phyloP scores from a whole-genome alignment of 2,113 vertebrate genomes.

The Rhinopomastus cyanomelas region DNA sequence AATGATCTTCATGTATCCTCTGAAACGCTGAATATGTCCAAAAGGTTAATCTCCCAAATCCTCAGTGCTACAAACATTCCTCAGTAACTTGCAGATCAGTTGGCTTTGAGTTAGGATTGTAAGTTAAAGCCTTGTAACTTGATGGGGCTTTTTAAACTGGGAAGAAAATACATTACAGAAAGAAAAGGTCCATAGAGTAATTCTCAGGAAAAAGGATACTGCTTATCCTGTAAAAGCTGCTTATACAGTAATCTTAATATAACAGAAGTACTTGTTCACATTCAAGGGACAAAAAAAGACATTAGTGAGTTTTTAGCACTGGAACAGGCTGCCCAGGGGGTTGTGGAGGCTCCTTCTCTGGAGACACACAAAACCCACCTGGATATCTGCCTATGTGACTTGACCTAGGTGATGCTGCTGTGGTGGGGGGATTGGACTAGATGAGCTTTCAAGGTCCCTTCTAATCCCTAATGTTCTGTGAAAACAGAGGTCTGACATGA shows the following conservation, averaged over 20 bases:
- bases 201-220: neutral
- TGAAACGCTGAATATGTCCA: neutral
- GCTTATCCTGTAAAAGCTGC: neutral
- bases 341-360: too few relatives aligned
- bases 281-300: neutral
- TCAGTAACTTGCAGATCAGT: neutral
- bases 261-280: neutral
- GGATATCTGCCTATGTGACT: too few relatives aligned
- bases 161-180: neutral
- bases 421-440: too few relatives aligned
- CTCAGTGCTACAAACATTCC: neutral
- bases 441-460: too few relatives aligned
- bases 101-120: neutral
- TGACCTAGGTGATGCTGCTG: too few relatives aligned
- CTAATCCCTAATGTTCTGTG: too few relatives aligned
- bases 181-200: neutral
- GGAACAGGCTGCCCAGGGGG: too few relatives aligned
- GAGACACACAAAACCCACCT: too few relatives aligned
- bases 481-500: neutral
- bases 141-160: neutral
- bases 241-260: neutral
- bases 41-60: neutral
- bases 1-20: neutral
- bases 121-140: neutral
- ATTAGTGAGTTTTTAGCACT: neutral